Conservation (phyloP, 2,797 vertebrate species). For the Anableps anableps region DNA sequence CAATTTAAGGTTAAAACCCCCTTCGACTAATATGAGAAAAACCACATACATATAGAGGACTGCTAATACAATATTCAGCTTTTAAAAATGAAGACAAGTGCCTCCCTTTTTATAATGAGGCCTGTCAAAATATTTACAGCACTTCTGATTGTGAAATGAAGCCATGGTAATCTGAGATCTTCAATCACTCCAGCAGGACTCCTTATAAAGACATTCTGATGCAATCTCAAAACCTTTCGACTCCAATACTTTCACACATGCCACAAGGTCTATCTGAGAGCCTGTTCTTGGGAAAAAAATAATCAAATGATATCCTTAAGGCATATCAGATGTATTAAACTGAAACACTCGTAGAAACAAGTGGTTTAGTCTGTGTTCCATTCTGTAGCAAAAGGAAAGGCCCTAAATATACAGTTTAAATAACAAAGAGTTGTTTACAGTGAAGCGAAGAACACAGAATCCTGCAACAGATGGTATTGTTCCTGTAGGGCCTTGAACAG, state of each 20-base stretch:
- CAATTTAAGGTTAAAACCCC: not conserved
- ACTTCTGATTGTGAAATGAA: conserved; percentile 8
- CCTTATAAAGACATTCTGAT: conserved; percentile 11
- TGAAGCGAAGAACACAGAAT: not conserved
- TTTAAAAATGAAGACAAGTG: not conserved
- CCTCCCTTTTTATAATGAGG: not conserved
- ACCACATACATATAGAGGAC: not conserved
- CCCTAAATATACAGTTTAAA: not conserved
- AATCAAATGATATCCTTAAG: not conserved
- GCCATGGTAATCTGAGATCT: not conserved
- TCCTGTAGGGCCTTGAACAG: not conserved
- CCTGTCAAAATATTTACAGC: conserved; percentile 11
- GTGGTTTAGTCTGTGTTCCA: not conserved
- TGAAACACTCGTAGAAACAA: not conserved
- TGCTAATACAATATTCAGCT: not conserved
- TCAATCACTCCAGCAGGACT: not conserved
- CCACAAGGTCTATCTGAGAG: conserved; percentile 1
- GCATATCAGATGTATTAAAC: not conserved
- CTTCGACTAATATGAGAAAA: not conserved
- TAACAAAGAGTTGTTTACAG: not conserved
- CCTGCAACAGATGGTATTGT: not conserved
- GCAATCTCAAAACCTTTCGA: conserved; percentile 1
- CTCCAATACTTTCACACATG: not conserved
- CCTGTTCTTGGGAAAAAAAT: not conserved
- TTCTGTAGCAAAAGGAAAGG: not conserved